Percentiles rank a stretch among this genome's conserved stretches.
Evolutionary conservation across 1,140 invertebrate species (phyloP).

Genomic region (Sesamia nonagrioides): DNA sequence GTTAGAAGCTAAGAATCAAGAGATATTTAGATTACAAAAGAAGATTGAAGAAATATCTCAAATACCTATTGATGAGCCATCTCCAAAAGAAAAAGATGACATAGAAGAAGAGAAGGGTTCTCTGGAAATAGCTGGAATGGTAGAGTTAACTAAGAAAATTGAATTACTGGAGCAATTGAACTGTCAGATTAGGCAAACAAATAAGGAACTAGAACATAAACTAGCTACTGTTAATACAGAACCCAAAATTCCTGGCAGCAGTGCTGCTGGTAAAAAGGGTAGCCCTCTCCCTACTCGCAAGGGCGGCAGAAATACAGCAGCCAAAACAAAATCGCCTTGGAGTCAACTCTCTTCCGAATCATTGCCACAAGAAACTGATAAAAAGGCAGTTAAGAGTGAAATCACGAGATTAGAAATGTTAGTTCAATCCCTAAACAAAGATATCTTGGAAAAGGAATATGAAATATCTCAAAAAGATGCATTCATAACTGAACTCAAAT

Average conservation of each 20-base stretch:
- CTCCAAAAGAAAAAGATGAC: slow-evolving; percentile 66
- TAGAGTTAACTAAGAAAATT: slow-evolving; percentile 83
- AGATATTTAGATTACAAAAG: slow-evolving; percentile 78
- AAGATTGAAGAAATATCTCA: slow-evolving; percentile 71
- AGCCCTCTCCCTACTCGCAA: slow-evolving; percentile 76
- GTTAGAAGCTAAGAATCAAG: slow-evolving; percentile 82
- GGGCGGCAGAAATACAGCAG: slow-evolving; percentile 73
- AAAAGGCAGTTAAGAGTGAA: slow-evolving; percentile 73
- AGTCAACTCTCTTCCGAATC: slow-evolving; percentile 77
- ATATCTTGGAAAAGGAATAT: slow-evolving; percentile 85
- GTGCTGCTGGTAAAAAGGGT: slow-evolving; percentile 69
- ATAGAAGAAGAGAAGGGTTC: slow-evolving; percentile 83
- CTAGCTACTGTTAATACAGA: slow-evolving; percentile 72
- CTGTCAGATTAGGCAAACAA: slow-evolving; percentile 86
- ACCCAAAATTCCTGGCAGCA: slow-evolving; percentile 60
- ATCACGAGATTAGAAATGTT: slow-evolving; percentile 74
- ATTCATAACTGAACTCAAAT: slow-evolving; percentile 69
- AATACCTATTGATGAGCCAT: slow-evolving; percentile 53
- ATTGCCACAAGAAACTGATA: slow-evolving; percentile 73
- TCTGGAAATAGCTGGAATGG: slow-evolving; percentile 84
- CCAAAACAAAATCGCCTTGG: slow-evolving; percentile 81
- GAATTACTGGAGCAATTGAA: slow-evolving; percentile 87
- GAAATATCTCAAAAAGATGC: slow-evolving; percentile 77
- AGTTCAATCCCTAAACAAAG: slow-evolving; percentile 84
- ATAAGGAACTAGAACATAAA: slow-evolving; percentile 88